Conservation (phyloP, 1,140 invertebrate genomes). For the Araneus ventricosus region DNA sequence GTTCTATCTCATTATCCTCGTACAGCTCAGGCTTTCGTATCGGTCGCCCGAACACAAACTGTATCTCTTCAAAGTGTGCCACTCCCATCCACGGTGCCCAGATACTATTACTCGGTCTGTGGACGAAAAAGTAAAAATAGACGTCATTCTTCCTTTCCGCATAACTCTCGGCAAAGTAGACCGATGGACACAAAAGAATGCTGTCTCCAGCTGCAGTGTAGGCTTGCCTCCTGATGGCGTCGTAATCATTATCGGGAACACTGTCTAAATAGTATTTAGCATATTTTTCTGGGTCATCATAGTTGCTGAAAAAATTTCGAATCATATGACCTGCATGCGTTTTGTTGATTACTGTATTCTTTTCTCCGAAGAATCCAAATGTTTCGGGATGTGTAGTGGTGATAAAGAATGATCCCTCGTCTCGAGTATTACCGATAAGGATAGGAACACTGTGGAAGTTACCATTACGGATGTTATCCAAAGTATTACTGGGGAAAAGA, state of each 20-base stretch:
- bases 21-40: slow-evolving; percentile 57
- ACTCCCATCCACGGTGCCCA: slow-evolving; percentile 74
- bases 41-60: slow-evolving; percentile 76
- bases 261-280: background rate
- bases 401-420: background rate
- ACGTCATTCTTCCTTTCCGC: slow-evolving; percentile 5
- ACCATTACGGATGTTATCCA: background rate
- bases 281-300: background rate
- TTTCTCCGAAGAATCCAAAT: slow-evolving; percentile 47
- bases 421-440: background rate
- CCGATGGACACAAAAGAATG: background rate
- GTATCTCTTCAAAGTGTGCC: slow-evolving; percentile 74
- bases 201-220: slow-evolving; percentile 29
- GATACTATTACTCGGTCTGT: slow-evolving; percentile 59
- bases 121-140: slow-evolving; percentile 75
- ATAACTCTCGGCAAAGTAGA: slow-evolving; percentile 38
- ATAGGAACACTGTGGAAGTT: background rate
- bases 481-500: background rate
- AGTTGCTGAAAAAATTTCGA: background rate
- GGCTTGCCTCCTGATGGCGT: background rate
- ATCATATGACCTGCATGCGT: slow-evolving; percentile 9
- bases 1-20: slow-evolving; percentile 16
- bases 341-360: slow-evolving; percentile 24
- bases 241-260: background rate
- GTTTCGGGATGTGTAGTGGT: background rate